Percentiles rank a stretch among this genome's conserved stretches.
phyloP scores from a whole-genome alignment of 2,113 vertebrate species.

The Benthochromis sp. region DNA sequence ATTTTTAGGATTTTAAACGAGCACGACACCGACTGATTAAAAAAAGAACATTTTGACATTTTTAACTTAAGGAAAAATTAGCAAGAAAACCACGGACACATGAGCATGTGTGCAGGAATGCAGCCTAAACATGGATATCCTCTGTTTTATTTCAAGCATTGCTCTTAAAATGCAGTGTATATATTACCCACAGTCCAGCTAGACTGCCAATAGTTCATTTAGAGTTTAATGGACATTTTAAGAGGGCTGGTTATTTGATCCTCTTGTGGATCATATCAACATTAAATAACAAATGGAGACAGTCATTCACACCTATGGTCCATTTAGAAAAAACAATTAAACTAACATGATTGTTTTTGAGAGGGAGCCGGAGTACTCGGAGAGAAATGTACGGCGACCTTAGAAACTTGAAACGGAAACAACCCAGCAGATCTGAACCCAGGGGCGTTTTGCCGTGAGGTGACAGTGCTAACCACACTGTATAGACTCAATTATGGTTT shows the following conservation, averaged over 20 bases:
- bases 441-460: background rate
- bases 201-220: background rate
- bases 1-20: background rate
- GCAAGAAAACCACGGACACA: background rate
- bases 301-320: background rate
- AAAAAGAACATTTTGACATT: background rate
- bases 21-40: background rate
- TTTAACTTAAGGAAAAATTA: background rate
- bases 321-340: background rate
- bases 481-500: background rate
- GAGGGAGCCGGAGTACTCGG: accelerated
- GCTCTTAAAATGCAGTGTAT: background rate
- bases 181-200: background rate
- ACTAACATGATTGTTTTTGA: no score
- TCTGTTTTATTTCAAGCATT: background rate
- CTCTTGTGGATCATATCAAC: background rate
- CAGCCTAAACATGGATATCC: background rate
- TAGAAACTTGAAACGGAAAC: background rate
- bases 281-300: background rate
- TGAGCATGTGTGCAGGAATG: background rate
- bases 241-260: background rate
- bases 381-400: background rate
- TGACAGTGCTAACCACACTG: background rate
- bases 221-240: background rate
- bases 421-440: background rate